Evolutionary conservation across 1,140 invertebrate genomes (phyloP), one percentile per base, ranked within the genome.

Genomic region (Megalonaias nervosa): DNA sequence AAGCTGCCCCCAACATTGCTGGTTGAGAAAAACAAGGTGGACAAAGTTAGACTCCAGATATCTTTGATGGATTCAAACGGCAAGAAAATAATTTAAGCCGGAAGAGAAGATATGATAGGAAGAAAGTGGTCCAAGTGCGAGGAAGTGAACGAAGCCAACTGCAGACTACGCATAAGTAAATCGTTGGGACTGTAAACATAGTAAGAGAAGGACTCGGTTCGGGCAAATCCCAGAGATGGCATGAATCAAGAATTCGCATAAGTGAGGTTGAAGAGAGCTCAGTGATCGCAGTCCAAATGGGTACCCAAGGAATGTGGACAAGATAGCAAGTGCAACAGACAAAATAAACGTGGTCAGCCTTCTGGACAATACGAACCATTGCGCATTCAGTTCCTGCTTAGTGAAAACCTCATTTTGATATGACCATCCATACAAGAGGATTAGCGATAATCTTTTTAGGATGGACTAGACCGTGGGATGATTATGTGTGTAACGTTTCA

Each of bases 361-460:
- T 67, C 31, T 81, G 68, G 76, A 79, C 26, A 72, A 26, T 71
- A 61, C 31, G 73, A 79, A 55, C 80, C 67, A 59, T 56, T 64
- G 23, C 26, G 67, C 55, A 61, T 81, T 14, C 74, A 61, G n/a
- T 75, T 79, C 64, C 61, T 74, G 12, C 71, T 81, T 31, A 38
- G 38, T 38, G 6, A 38, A 38, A 38, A 38, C 6, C 38, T 9
- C 0, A 38, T 38, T 1, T 38, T 38, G 38, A 38, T 38, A 38
- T 6, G 9, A 9, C 38, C 38, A 38, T 38, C 9, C 38, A 38
- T 38, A 6, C 9, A 6, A 3, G 38, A 38, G 38, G 38, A 38
- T 5, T 38, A 38, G 38, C 4, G 38, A 38, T 38, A 38, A 26
- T 26, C 26, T 26, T 26, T 2, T 38, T 4, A 38, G 38, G 38